A percentile compares a stretch with the other conserved stretches of the same genome.
Evolutionary conservation across 2,888 invertebrate species (phyloP).

Genomic region (Notodonta ziczac): DNA sequence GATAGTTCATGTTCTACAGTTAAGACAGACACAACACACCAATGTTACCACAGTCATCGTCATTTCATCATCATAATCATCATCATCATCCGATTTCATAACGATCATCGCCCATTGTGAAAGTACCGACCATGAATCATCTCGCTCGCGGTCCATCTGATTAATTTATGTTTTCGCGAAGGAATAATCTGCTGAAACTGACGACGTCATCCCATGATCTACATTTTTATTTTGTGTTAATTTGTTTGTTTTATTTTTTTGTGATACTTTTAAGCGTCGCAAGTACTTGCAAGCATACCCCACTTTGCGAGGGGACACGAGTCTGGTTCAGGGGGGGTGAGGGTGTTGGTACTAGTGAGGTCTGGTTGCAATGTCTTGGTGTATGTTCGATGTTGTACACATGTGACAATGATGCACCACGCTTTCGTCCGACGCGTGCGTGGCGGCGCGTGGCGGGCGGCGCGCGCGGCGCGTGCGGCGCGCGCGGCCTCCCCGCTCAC

Average conservation of each 20-base stretch:
- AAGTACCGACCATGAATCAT: constrained; percentile 39
- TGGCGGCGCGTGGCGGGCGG: constrained; percentile 36
- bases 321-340: not conserved
- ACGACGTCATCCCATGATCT: constrained; percentile 72
- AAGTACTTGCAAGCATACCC: constrained; percentile 66
- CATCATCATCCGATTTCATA: constrained; percentile 28
- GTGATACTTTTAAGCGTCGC: constrained; percentile 69
- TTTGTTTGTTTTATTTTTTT: constrained; percentile 63
- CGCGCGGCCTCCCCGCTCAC: constrained; percentile 60
- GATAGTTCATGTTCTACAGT: constrained; percentile 44
- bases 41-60: constrained; percentile 60
- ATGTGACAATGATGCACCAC: constrained; percentile 68
- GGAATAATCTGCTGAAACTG: constrained; percentile 50
- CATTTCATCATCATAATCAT: constrained; percentile 57
- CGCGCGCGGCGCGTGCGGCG: constrained; percentile 34
- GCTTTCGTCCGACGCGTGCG: constrained; percentile 58
- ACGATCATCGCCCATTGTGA: constrained; percentile 40
- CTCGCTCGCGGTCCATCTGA: constrained; percentile 49
- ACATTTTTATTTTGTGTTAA: constrained; percentile 72
- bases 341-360: constrained; percentile 26
- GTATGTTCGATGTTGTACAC: constrained; percentile 80
- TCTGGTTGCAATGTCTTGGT: constrained; percentile 55
- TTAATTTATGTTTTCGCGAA: constrained; percentile 58
- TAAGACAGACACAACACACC: constrained; percentile 76
- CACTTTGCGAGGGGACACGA: constrained; percentile 20